A percentile compares a stretch with the other conserved stretches of the same genome.
Conservation (phyloP, 2,888 invertebrate genomes). For the Eristalis intricaria region DNA sequence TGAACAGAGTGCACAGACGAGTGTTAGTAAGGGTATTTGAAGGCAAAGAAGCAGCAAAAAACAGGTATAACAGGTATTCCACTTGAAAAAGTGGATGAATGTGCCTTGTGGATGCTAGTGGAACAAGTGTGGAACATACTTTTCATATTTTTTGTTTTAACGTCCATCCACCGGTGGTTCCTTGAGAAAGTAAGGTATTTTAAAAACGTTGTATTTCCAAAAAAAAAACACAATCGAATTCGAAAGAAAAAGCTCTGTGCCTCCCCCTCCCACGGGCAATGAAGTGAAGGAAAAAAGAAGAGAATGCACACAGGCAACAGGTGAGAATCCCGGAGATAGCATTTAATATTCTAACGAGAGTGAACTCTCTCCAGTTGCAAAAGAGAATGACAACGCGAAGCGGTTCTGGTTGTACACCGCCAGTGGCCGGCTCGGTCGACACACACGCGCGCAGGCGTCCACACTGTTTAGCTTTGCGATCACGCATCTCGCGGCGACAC, state of each 20-base stretch:
- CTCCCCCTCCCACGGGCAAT: not conserved
- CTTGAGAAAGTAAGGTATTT: not conserved
- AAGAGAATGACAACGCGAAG: constrained; percentile 58
- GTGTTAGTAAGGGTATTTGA: constrained; percentile 79
- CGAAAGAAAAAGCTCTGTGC: constrained; percentile 19
- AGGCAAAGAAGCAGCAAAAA: constrained; percentile 74
- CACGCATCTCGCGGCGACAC: constrained; percentile 54
- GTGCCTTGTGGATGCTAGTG: constrained; percentile 45
- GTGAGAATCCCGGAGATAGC: constrained; percentile 7
- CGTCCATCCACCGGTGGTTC: not conserved
- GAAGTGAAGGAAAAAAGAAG: constrained; percentile 59
- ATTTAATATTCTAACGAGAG: constrained; percentile 75
- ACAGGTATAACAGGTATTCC: constrained; percentile 81
- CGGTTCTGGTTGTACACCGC: constrained; percentile 62
- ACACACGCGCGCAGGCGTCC: constrained; percentile 4
- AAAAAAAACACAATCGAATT: constrained; percentile 54
- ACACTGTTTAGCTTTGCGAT: constrained; percentile 59
- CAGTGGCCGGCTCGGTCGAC: not conserved
- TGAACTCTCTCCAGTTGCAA: constrained; percentile 73
- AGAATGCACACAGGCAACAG: constrained; percentile 33
- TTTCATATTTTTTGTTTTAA: not conserved
- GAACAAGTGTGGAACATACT: constrained; percentile 34
- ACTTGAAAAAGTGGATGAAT: constrained; percentile 70
- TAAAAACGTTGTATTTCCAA: constrained; percentile 46
- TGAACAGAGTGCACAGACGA: constrained; percentile 76